A percentile compares a stretch with the other conserved stretches of the same genome.
Conservation (phyloP, 2,888 invertebrate genomes). For the Orchestes rusci region DNA sequence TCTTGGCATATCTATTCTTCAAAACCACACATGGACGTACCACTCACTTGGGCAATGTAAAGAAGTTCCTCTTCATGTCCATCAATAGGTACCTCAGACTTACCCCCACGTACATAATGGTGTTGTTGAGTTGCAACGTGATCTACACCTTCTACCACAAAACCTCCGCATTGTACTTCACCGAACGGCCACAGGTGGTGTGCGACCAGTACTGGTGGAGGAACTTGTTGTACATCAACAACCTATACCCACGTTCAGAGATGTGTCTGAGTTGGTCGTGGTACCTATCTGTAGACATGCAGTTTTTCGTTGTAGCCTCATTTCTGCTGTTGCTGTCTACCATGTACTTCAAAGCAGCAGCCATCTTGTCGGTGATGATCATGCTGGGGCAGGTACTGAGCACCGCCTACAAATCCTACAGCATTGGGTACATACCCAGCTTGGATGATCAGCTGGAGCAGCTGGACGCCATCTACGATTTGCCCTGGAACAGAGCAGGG, state of each 20-base stretch:
- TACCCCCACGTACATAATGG: conserved; percentile 45
- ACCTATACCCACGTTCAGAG: conserved; percentile 42
- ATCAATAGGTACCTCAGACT: conserved; percentile 42
- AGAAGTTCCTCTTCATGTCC: too few relatives aligned
- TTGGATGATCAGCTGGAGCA: conserved; percentile 41
- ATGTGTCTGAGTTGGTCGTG: conserved; percentile 50
- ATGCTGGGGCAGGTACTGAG: conserved; percentile 37
- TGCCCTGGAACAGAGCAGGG: conserved; percentile 47
- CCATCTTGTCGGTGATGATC: conserved; percentile 31
- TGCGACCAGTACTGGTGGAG: conserved; percentile 50
- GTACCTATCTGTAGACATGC: conserved; percentile 47
- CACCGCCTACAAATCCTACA: conserved; percentile 41
- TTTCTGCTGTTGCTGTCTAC: conserved; percentile 43
- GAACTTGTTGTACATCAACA: conserved; percentile 48
- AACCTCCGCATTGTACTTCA: conserved; percentile 39
- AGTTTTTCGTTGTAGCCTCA: conserved; percentile 42
- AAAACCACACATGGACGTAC: too few relatives aligned
- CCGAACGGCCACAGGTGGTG: conserved; percentile 40
- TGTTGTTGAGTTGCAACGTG: conserved; percentile 41
- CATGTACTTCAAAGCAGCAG: conserved; percentile 41
- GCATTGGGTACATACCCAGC: conserved; percentile 42
- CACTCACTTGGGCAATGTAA: too few relatives aligned
- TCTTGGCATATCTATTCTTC: conserved; percentile 35
- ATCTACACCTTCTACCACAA: conserved; percentile 40
- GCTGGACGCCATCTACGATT: conserved; percentile 44